Base-by-base conservation (phyloP, 2,888 invertebrate species). In the Bimastos eiseni region DNA sequence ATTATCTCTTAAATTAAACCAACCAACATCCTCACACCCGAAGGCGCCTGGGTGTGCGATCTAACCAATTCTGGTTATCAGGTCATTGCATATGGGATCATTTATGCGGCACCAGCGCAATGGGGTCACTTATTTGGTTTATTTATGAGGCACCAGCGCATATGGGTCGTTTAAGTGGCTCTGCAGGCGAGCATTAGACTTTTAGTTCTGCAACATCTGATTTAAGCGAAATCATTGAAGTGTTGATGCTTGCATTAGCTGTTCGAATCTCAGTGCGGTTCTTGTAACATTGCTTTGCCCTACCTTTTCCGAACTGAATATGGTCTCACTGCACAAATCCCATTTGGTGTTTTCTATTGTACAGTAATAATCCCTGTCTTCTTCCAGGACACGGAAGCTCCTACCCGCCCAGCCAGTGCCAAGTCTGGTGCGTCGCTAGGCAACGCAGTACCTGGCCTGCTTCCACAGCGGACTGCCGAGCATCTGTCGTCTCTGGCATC, bases 401-500 rank as follows among this genome's bases (percentile, higher is more conserved):
- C 86, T 15, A 86, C 86, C 1, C 86, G 86, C 24, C 86, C 86
- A 37, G 34, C 86, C 86, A 86, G 86, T 17, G 86, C 86, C 24
- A 86, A 86, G 86, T 86, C 86, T 19, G n/a, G 33, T 21, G 36
- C 86, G 86, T 86, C 86, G 86, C 86, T 86, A 86, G 86, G 86
- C 34, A 86, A 86, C 86, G 86, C 83, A 34, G 83, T 36, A 33
- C 86, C 34, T 34, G 37, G 34, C 17, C 86, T 37, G 86, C 86
- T 33, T 86, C 86, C 34, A 36, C 86, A 86, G 33, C 86, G 15
- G 36, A 5, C 86, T 36, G 86, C 21, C 34, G 37, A 86, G 36
- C 21, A 86, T 17, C 86, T 21, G 36, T 86, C 86, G 24, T 86
- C 86, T 33, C 21, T 86, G 86, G 86, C 37, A 86, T 86, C 86